These are phyloP conservation scores for Oscheius sp. DNA, from an alignment of 2,888 invertebrate species.

Conservation along the genomic window DNA sequence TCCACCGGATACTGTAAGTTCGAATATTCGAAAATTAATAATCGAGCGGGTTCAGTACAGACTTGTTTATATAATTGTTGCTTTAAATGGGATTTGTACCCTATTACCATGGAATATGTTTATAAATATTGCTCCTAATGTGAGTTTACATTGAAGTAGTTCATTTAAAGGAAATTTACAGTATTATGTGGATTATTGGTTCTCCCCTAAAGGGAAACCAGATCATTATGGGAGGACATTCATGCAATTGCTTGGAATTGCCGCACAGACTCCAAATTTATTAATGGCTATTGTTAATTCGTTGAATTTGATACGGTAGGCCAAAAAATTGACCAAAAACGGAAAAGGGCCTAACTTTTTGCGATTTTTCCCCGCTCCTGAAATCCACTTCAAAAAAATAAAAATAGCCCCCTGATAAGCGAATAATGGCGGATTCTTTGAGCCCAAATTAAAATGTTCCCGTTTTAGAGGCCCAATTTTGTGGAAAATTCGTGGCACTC, in stretches of 20 bases:
- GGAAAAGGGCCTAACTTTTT: too few relatives aligned
- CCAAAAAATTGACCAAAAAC: too few relatives aligned
- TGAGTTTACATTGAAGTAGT: slow-evolving; percentile 1
- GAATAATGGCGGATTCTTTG: too few relatives aligned
- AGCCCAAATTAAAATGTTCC: too few relatives aligned
- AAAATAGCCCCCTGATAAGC: too few relatives aligned
- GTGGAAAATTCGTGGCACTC: slow-evolving; percentile 81
- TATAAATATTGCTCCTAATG: slow-evolving; percentile 31
- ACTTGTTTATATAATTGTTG: slow-evolving; percentile 17
- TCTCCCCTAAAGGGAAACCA: slow-evolving; percentile 74
- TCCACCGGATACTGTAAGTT: slow-evolving; percentile 13
- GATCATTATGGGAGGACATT: slow-evolving; percentile 82
- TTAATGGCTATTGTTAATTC: slow-evolving; percentile 81
- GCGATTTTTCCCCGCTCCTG: too few relatives aligned
- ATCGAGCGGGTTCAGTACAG: slow-evolving; percentile 15
- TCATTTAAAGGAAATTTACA: not conserved
- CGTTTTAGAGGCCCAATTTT: slow-evolving; percentile 83
- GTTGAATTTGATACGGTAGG: slow-evolving; percentile 55
- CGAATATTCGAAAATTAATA: not conserved
- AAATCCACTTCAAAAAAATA: too few relatives aligned
- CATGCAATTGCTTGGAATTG: slow-evolving; percentile 86
- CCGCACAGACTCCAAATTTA: slow-evolving; percentile 91
- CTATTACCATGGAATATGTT: slow-evolving; percentile 33
- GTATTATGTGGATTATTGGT: slow-evolving; percentile 81
- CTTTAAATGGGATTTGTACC: slow-evolving; percentile 27